phyloP scores from a whole-genome alignment of 2,888 invertebrate genomes.

The Melolontha melolontha region DNA sequence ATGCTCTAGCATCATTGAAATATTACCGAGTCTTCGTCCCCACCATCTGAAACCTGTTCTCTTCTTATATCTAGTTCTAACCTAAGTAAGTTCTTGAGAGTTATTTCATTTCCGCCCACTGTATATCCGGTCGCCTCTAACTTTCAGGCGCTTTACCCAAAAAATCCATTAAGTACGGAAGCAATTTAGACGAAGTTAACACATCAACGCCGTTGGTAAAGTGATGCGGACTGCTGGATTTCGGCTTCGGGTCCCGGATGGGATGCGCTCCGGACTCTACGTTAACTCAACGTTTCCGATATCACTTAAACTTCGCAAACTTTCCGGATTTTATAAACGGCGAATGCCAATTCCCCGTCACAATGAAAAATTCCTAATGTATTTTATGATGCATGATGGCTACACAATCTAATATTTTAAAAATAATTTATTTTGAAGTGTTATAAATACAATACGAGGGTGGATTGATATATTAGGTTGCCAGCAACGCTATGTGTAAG shows the following conservation, averaged over 20 bases:
- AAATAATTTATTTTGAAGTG: too few species aligned
- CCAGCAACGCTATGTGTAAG: too few species aligned
- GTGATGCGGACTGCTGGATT: slow-evolving; percentile 51
- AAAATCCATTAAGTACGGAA: slow-evolving; percentile 64
- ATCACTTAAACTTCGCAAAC: slow-evolving; percentile 42
- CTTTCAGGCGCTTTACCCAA: slow-evolving; percentile 52
- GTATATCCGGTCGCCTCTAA: slow-evolving; percentile 48
- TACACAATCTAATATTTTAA: too few species aligned
- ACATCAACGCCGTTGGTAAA: slow-evolving; percentile 61
- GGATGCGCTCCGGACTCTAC: slow-evolving; percentile 44
- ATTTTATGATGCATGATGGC: too few species aligned
- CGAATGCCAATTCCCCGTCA: too few species aligned
- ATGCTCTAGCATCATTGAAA: neutral
- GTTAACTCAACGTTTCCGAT: slow-evolving; percentile 49
- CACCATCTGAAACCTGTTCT: neutral
- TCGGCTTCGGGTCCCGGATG: slow-evolving; percentile 45
- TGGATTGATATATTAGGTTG: too few species aligned
- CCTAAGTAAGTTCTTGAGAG: slow-evolving; percentile 43
- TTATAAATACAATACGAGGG: too few species aligned
- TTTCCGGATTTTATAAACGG: slow-evolving; percentile 33
- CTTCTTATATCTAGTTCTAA: neutral
- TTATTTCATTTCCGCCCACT: slow-evolving; percentile 55
- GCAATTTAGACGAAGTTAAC: slow-evolving; percentile 64
- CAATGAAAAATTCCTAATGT: too few species aligned
- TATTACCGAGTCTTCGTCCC: neutral